These are phyloP conservation scores for Esox niger DNA, from an alignment of 2,113 vertebrate genomes.

Conservation along the genomic window DNA sequence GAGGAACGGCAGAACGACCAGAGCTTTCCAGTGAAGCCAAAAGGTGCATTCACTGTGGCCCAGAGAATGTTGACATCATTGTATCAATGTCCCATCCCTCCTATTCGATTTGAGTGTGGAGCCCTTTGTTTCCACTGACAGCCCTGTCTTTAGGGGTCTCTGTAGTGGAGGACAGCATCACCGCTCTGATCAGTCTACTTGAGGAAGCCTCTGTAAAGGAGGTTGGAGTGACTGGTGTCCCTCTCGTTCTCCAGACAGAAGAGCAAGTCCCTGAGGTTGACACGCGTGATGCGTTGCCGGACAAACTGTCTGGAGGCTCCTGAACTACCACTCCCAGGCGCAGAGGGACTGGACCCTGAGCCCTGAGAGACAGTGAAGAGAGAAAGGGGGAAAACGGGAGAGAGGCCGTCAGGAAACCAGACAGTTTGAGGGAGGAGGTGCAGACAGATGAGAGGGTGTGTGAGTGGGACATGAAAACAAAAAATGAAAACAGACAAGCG, in stretches of 20 bases:
- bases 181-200: constrained; percentile 77
- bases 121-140: no score
- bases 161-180: constrained; percentile 28
- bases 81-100: constrained; percentile 23
- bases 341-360: constrained; percentile 77
- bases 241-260: constrained; percentile 97
- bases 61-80: constrained; percentile 30
- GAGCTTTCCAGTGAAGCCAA: background rate
- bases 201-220: constrained; percentile 97
- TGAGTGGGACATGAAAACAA: no score
- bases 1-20: constrained; percentile 24
- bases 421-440: no score
- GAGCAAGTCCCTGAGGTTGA: constrained; percentile 99
- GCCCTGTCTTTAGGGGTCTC: constrained; percentile 27
- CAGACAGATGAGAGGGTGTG: no score
- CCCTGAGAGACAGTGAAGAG: constrained; percentile 68
- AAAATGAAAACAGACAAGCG: no score
- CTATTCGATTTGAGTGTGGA: constrained; percentile 15
- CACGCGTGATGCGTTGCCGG: constrained; percentile 94
- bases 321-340: constrained; percentile 79
- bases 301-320: constrained; percentile 88
- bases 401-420: no score
- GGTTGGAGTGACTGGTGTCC: constrained; percentile 91
- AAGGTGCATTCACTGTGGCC: constrained; percentile 30
- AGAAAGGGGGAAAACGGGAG: no score